phyloP scores from a whole-genome alignment of 2,888 invertebrate species.

The Hetaerina titia region DNA sequence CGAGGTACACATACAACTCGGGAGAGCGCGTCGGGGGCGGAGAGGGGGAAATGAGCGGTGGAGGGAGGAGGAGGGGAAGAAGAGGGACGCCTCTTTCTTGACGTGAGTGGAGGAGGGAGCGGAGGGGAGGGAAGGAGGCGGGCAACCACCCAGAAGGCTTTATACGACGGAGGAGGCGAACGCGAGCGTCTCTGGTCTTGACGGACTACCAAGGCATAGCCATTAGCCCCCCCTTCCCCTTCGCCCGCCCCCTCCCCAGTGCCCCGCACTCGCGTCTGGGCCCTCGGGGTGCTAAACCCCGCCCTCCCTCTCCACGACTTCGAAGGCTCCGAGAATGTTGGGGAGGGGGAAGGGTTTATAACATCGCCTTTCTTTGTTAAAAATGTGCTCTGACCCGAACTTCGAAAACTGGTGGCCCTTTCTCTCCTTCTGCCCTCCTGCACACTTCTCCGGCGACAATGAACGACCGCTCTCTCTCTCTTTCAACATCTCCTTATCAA shows the following conservation, averaged over 20 bases:
- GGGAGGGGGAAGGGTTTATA: background rate
- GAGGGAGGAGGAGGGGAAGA: background rate
- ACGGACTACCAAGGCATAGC: conserved; percentile 64
- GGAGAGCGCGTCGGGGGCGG: background rate
- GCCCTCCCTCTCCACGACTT: background rate
- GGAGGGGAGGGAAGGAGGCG: background rate
- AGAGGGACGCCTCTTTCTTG: background rate
- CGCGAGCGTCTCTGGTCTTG: conserved; percentile 17
- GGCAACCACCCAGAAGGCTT: conserved; percentile 61
- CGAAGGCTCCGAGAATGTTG: background rate
- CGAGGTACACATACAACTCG: background rate
- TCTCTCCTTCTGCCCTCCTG: background rate
- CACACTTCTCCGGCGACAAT: background rate
- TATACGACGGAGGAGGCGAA: background rate
- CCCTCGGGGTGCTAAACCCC: background rate
- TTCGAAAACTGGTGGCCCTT: background rate
- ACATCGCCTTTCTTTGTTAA: conserved; percentile 35
- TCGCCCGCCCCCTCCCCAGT: background rate
- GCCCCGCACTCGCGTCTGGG: background rate
- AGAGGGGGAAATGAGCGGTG: background rate
- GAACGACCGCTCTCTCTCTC: background rate
- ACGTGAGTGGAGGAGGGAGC: background rate
- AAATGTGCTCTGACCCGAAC: conserved; percentile 12
- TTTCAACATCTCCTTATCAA: background rate
- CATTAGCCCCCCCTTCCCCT: conserved; percentile 32